Percentiles rank a stretch among this genome's conserved stretches.
Conservation (phyloP, 2,797 vertebrate genomes). For the Gephyroberyx darwinii region DNA sequence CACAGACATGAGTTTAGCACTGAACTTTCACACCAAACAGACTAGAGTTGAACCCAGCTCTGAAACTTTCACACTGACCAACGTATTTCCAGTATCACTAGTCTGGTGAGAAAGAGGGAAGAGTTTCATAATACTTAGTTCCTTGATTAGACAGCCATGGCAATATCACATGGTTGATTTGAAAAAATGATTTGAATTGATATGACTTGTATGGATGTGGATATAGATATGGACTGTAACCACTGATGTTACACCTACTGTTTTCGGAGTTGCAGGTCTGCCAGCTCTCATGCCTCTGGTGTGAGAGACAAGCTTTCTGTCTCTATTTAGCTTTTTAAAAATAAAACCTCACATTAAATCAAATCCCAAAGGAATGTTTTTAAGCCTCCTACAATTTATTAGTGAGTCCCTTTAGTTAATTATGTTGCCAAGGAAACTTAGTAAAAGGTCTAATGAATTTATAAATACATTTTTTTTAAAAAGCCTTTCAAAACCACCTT, state of each 20-base stretch:
- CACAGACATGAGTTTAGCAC: no score
- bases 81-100: no score
- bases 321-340: not conserved
- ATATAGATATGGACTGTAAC: no score
- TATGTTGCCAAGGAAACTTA: constrained; percentile 2
- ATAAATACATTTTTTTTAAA: not conserved
- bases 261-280: not conserved
- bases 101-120: no score
- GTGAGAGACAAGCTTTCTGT: not conserved
- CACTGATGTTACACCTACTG: no score
- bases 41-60: no score
- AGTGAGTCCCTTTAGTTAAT: not conserved
- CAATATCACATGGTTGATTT: no score
- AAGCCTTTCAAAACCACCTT: not conserved
- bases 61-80: no score
- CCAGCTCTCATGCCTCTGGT: not conserved
- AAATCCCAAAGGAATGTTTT: constrained; percentile 3
- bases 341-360: constrained; percentile 1
- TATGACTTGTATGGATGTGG: not conserved
- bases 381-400: constrained; percentile 12
- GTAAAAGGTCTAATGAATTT: constrained; percentile 19
- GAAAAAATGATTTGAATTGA: not conserved
- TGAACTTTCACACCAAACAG: no score
- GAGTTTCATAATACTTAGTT: no score
- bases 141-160: no score